phyloP scores from a whole-genome alignment of 2,797 vertebrate species.

The Cottoperca gobio region DNA sequence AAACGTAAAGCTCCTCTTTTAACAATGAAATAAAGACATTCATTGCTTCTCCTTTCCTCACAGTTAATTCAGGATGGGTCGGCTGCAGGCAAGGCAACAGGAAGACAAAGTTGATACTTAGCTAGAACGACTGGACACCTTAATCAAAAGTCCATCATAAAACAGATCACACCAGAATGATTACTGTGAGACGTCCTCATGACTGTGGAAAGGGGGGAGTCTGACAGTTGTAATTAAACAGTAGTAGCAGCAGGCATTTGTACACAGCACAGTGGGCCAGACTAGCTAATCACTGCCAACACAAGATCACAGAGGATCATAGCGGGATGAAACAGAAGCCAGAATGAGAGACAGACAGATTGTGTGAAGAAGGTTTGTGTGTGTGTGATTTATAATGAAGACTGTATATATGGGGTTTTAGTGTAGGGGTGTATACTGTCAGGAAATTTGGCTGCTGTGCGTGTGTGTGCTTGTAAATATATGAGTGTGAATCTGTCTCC shows the following conservation, averaged over 20 bases:
- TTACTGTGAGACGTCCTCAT: conserved; percentile 1
- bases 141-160: not conserved
- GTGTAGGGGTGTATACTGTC: conserved; percentile 11
- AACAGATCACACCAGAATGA: conserved; percentile 2
- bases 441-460: conserved; percentile 34
- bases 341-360: conserved; percentile 8
- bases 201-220: not conserved
- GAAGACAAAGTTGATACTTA: not conserved
- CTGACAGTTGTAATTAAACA: conserved; percentile 27
- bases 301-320: conserved; percentile 35
- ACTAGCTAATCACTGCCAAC: conserved; percentile 19
- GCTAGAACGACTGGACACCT: not conserved
- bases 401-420: conserved; percentile 1
- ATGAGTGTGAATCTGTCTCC: conserved; percentile 56
- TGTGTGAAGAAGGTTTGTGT: not conserved
- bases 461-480: conserved; percentile 37
- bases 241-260: conserved; percentile 15
- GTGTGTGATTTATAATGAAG: conserved; percentile 9
- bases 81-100: conserved; percentile 13
- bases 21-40: not conserved
- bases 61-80: not conserved
- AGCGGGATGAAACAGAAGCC: conserved; percentile 18
- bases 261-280: not conserved
- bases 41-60: not conserved
- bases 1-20: not conserved